phyloP scores from a whole-genome alignment of 2,888 invertebrate genomes.

The Gari tellinella region DNA sequence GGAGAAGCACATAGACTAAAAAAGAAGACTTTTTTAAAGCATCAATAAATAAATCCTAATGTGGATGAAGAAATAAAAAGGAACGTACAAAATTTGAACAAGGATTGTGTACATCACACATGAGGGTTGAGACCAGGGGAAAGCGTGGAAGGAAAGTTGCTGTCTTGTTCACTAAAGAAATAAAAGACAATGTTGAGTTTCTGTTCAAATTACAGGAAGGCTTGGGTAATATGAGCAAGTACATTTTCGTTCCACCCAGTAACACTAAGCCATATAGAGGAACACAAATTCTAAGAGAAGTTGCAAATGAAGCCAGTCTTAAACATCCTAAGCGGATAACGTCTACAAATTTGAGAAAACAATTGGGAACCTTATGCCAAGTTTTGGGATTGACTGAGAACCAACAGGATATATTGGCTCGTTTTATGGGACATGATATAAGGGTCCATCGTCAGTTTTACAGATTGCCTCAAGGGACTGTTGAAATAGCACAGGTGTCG shows the following conservation, averaged over 20 bases:
- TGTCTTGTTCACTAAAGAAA: constrained; percentile 17
- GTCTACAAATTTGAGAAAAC: constrained; percentile 35
- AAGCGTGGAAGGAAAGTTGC: constrained; percentile 31
- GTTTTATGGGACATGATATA: constrained; percentile 44
- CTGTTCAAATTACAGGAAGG: constrained; percentile 36
- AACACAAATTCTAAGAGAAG: constrained; percentile 11
- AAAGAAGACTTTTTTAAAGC: constrained; percentile 9
- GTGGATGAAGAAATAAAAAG: constrained; percentile 27
- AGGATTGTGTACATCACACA: constrained; percentile 17
- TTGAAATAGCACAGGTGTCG: constrained; percentile 36
- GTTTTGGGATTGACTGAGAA: constrained; percentile 25
- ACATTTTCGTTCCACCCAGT: neutral
- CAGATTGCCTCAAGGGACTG: constrained; percentile 20
- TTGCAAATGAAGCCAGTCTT: constrained; percentile 11
- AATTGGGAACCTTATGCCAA: constrained; percentile 37
- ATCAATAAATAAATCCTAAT: constrained; percentile 12
- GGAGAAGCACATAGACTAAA: constrained; percentile 72
- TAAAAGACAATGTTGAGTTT: constrained; percentile 33
- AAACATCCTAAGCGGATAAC: constrained; percentile 20
- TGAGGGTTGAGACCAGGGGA: constrained; percentile 30
- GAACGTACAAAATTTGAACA: constrained; percentile 31
- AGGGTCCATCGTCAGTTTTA: constrained; percentile 31
- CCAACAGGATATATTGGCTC: constrained; percentile 32
- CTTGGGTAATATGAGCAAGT: neutral
- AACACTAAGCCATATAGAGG: constrained; percentile 23